Percentiles rank a stretch among this genome's conserved stretches.
Evolutionary conservation across 2,888 invertebrate genomes (phyloP).

Genomic region (Drosophila demipolita): DNA sequence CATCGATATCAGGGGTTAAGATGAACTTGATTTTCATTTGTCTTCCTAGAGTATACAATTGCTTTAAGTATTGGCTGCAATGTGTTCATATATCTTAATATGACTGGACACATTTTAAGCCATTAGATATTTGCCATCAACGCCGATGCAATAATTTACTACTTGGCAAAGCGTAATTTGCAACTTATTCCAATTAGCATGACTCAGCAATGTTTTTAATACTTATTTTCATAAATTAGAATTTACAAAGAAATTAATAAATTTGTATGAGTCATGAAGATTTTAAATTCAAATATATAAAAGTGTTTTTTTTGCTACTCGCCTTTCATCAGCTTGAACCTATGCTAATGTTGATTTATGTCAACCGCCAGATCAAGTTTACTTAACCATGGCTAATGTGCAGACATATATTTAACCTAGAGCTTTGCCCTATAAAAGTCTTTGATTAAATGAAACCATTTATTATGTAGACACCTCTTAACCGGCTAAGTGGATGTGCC

Average conservation of each 20-base stretch:
- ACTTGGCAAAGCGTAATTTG: constrained; percentile 9
- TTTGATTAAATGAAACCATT: constrained; percentile 81
- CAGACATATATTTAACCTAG: constrained; percentile 60
- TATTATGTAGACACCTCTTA: constrained; percentile 70
- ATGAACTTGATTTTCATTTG: constrained; percentile 22
- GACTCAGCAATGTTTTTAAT: constrained; percentile 27
- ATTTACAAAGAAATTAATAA: constrained; percentile 24
- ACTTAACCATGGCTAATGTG: constrained; percentile 57
- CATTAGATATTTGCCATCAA: constrained; percentile 9
- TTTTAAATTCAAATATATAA: constrained; percentile 12
- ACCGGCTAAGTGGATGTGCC: constrained; percentile 4
- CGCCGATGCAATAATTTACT: background rate
- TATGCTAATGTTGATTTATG: constrained; percentile 73
- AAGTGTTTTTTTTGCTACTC: background rate
- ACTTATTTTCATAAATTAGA: constrained; percentile 32
- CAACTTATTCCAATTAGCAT: constrained; percentile 38
- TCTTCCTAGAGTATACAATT: background rate
- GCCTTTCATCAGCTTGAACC: constrained; percentile 44
- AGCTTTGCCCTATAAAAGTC: constrained; percentile 63
- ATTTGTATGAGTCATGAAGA: constrained; percentile 41
- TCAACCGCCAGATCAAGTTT: constrained; percentile 74
- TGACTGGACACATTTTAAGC: constrained; percentile 5
- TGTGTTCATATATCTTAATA: background rate
- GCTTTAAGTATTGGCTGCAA: background rate
- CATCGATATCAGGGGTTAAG: background rate